Conservation (phyloP, 2,888 invertebrate species). For the Catocala sponsa region DNA sequence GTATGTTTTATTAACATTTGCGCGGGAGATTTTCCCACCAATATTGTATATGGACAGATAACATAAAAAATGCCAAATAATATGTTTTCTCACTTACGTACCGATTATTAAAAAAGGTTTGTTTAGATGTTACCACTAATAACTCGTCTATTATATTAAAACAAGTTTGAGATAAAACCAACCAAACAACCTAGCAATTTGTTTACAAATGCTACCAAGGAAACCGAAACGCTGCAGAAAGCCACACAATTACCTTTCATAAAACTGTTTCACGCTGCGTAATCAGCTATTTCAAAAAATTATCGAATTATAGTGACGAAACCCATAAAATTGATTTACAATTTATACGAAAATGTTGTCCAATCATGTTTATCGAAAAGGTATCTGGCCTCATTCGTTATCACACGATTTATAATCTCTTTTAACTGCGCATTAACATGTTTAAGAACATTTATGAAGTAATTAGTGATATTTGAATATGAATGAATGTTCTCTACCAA, state of each 20-base stretch:
- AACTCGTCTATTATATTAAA: background rate
- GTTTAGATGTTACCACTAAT: background rate
- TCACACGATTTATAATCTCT: background rate
- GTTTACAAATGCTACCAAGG: slow-evolving; percentile 44
- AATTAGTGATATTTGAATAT: slow-evolving; percentile 4
- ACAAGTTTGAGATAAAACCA: background rate
- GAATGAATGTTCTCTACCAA: slow-evolving; percentile 9
- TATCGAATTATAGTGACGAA: slow-evolving; percentile 51
- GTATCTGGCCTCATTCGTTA: background rate
- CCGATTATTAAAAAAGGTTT: too few species aligned
- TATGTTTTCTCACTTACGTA: too few species aligned
- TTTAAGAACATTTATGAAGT: too few species aligned
- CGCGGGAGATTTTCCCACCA: slow-evolving; percentile 5
- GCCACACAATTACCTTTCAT: slow-evolving; percentile 51
- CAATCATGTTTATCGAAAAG: slow-evolving; percentile 3
- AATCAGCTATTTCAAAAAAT: slow-evolving; percentile 47
- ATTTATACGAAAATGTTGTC: slow-evolving; percentile 24
- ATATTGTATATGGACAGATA: background rate
- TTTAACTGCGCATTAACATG: background rate
- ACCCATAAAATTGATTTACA: slow-evolving; percentile 57
- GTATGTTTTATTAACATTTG: slow-evolving; percentile 1
- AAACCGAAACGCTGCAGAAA: slow-evolving; percentile 49
- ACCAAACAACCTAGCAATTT: slow-evolving; percentile 34
- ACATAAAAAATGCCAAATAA: too few species aligned
- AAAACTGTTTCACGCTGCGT: slow-evolving; percentile 57